These are phyloP conservation scores for Melangyna quadrimaculata DNA, from an alignment of 2,888 invertebrate species.

Conservation along the genomic window DNA sequence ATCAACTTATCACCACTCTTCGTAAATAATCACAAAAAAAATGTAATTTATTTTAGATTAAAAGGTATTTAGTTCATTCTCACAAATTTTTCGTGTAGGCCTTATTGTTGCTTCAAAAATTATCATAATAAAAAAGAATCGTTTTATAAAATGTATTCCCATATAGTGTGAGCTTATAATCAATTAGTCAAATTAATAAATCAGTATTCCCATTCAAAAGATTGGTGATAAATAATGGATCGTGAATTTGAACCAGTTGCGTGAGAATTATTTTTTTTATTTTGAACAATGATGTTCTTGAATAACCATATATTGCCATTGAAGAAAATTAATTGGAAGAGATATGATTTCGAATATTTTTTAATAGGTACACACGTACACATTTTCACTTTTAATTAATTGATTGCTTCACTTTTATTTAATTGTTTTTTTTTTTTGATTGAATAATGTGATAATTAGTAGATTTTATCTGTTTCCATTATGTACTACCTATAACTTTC, in stretches of 20 bases:
- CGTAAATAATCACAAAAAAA: neutral
- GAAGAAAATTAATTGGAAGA: neutral
- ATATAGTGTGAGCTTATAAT: neutral
- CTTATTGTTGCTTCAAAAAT: neutral
- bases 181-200: slow-evolving; percentile 1
- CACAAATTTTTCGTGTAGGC: neutral
- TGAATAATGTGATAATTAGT: too few species aligned
- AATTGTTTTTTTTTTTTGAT: neutral
- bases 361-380: neutral
- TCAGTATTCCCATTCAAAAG: neutral
- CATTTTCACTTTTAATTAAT: neutral
- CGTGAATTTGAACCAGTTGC: neutral
- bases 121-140: neutral
- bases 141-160: neutral
- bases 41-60: neutral
- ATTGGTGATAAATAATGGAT: neutral
- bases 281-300: neutral
- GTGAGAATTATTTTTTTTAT: neutral
- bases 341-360: neutral
- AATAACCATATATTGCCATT: too few species aligned
- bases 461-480: too few species aligned
- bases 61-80: neutral
- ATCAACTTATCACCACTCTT: neutral
- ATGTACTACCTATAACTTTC: too few species aligned
- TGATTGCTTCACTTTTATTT: neutral